Evolutionary conservation across 2,797 vertebrate genomes (phyloP).

Genomic region (Danio tinwini): DNA sequence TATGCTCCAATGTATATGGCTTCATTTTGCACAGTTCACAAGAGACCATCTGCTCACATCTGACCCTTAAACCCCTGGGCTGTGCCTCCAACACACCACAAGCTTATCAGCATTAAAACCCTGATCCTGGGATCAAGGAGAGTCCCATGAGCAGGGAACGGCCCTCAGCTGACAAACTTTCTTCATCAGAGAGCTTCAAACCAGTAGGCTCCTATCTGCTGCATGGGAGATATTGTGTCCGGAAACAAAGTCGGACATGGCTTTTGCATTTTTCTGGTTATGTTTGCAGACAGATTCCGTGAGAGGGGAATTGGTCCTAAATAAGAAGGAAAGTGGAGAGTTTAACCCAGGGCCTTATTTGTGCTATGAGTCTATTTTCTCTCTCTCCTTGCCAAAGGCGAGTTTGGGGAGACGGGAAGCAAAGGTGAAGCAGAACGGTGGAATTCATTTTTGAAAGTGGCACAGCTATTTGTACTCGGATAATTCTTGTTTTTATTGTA

Average conservation of each 20-base stretch:
- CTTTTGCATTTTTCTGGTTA: conserved; percentile 25
- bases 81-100: conserved; percentile 9
- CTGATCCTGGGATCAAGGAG: conserved; percentile 53
- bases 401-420: neutral
- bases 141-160: neutral
- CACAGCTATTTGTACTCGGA: neutral
- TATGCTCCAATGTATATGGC: conserved; percentile 7
- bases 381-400: conserved; percentile 31
- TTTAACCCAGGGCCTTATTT: conserved; percentile 19
- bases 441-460: conserved; percentile 10
- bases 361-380: conserved; percentile 28
- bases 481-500: neutral
- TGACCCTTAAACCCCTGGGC: conserved; percentile 25
- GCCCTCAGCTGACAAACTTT: conserved; percentile 15
- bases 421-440: neutral
- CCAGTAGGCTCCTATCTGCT: neutral
- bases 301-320: conserved; percentile 12
- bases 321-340: conserved; percentile 29
- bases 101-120: conserved; percentile 52
- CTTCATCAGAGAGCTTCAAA: conserved; percentile 18
- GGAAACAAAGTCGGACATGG: neutral
- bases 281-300: neutral
- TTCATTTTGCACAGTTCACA: conserved; percentile 17
- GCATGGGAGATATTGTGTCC: conserved; percentile 17
- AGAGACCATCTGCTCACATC: conserved; percentile 44